Percentiles rank a stretch among this genome's conserved stretches.
phyloP scores from a whole-genome alignment of 2,113 vertebrate genomes.

The Hypocryptadius cinnamomeus region DNA sequence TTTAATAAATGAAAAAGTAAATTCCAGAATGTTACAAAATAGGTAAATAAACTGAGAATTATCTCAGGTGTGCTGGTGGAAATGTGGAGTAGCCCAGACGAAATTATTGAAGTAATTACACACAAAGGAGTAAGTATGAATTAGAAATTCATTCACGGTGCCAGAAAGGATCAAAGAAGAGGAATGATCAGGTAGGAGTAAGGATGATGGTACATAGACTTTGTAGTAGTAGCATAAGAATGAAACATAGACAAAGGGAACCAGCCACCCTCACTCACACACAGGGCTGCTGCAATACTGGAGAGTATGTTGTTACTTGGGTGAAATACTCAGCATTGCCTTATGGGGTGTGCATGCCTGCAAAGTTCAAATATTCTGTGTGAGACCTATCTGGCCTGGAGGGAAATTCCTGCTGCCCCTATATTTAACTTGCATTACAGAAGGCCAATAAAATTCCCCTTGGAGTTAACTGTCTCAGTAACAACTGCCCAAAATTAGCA shows the following conservation, averaged over 20 bases:
- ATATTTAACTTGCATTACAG: conserved; percentile 49
- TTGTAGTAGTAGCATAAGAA: not conserved
- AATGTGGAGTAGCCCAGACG: not conserved
- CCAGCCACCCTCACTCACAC: not conserved
- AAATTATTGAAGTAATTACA: not conserved
- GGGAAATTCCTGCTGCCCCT: conserved; percentile 54
- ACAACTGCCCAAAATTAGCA: conserved; percentile 2
- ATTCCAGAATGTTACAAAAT: not conserved
- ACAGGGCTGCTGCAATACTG: not conserved
- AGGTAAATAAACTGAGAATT: not conserved
- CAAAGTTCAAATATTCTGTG: conserved; percentile 47
- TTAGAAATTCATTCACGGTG: not conserved
- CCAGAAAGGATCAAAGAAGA: not conserved
- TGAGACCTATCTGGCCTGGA: conserved; percentile 38
- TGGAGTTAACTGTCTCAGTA: conserved; percentile 30
- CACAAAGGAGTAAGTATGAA: not conserved
- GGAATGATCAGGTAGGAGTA: not conserved
- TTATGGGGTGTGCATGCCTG: conserved; percentile 21
- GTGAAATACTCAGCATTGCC: not conserved
- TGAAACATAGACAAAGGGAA: not conserved
- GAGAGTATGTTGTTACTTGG: not conserved
- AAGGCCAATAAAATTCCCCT: conserved; percentile 13
- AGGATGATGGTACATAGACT: not conserved
- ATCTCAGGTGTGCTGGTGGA: not conserved
- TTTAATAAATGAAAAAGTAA: not conserved